Base-by-base conservation (phyloP, 53 echinoderm and acorn worm species). In the Arbacia lixula region DNA sequence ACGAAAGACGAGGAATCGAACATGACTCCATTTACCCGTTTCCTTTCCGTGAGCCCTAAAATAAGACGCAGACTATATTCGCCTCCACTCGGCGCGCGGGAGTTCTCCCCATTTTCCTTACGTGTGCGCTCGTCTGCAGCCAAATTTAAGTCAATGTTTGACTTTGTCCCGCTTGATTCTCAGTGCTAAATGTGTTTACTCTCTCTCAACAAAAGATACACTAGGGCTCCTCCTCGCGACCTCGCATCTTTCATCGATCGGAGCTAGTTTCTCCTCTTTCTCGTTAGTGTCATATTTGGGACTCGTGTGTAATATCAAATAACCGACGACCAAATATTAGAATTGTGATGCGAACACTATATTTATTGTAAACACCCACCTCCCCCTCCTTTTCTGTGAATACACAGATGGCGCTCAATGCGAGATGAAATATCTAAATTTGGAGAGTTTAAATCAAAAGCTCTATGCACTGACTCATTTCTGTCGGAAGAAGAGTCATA, bases 171-270 rank as follows among this genome's bases (percentile, higher is more conserved):
- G 79, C 79, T 26, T 40, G 79, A 79, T 79, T 58, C 79, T 79
- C 43, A 41, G 38, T 60, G 61, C 79, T 58, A 79, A 61, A 79
- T 79, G 79, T 79, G 79, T 79, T 79, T 79, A 61, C 79, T 60
- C 79, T 60, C 60, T 60, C 61, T 42, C 41, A 75, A 75, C 55
- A 75, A 57, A 77, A 77, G 77, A 58, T 77, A 77, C 60, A 77
- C 17, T 0, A 37, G 77, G 46, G 60, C 12, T 62, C 32, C 43
- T 41, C 42, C 36, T 62, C 30, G 50, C 64, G 46, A 64, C 64
- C 82, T 46, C 49, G 42, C 49, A 81, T 81, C 82, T 81, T 63
- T 81, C 82, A 81, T 81, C 82, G 82, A 81, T 81, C 64, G 27
- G 3, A 30, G 57, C 39, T 36, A 21, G 17, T 43, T 81, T 79